Evolutionary conservation across 37 sponge, comb jelly and placozoan genomes (phyloP), one percentile per base, ranked within the genome.

Genomic region (Tethya wilhelma): DNA sequence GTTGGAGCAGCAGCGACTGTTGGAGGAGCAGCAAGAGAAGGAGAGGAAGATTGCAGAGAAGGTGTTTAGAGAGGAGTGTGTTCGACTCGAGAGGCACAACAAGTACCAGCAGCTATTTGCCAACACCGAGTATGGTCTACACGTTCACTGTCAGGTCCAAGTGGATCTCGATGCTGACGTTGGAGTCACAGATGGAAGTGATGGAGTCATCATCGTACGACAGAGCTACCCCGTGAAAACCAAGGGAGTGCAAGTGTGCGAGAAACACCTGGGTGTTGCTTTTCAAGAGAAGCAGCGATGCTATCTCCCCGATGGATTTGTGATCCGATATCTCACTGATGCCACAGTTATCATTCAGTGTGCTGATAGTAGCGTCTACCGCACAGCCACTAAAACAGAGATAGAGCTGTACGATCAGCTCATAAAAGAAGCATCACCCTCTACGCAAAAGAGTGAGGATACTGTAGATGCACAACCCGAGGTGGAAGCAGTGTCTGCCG

Each of bases 41-140:
- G 79, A 79, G 43, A 44, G 59, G 55, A 6, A 59, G 31, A 85
- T 40, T 28, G 77, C 62, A 57, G 28, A 79, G 78, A 34, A 8
- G 14, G 44, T 77, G 44, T 79, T 37, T 25, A 31, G 46, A 23
- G 59, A 46, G 14, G 44, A 79, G 44, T 44, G 38, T 33, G 37
- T 64, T 5, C 23, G 65, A 29, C 42, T 74, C 0, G 2, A 20
- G 23, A 38, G 60, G 30, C 71, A 76, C 31, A 74, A 81, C 49
- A 79, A 75, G 67, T 70, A 83, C 46, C 93, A 89, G 44, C 82
- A 89, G 59, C 74, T 94, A 28, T 80, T 59, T 42, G 39, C 80
- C 3, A 84, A 67, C 69, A 75, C 77, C 11, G 36, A 73, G 33
- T 41, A 55, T 71, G 94, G 93, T 29, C 71, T 94, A 11, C 79